A percentile compares a stretch with the other conserved stretches of the same genome.
Evolutionary conservation across 2,888 invertebrate species (phyloP).

Genomic region (Coelinius sp.): DNA sequence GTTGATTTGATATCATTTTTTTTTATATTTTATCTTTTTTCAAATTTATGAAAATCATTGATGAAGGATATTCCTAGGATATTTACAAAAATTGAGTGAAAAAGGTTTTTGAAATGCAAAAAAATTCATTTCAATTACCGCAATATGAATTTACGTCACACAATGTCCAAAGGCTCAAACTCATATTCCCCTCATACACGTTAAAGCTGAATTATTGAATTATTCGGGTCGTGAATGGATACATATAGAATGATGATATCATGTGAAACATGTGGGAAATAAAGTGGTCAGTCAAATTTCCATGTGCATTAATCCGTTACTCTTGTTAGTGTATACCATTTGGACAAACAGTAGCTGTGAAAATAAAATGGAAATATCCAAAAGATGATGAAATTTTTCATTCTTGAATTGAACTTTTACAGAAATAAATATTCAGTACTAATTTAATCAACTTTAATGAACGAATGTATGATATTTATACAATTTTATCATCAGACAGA

Average conservation of each 20-base stretch:
- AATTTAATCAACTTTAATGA: background rate
- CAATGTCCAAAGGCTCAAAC: slow-evolving; percentile 43
- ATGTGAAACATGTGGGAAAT: slow-evolving; percentile 35
- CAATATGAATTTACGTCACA: slow-evolving; percentile 34
- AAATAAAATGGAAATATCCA: background rate
- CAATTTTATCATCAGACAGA: slow-evolving; percentile 1
- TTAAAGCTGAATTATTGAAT: slow-evolving; percentile 53
- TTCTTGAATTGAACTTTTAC: background rate
- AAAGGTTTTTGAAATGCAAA: too few species aligned
- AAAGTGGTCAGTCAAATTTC: slow-evolving; percentile 9
- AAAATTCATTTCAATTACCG: slow-evolving; percentile 53
- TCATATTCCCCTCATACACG: slow-evolving; percentile 39
- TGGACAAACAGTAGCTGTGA: too few species aligned
- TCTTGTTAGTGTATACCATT: too few species aligned
- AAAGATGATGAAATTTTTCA: background rate
- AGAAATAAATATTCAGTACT: slow-evolving; percentile 48
- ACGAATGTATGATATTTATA: background rate
- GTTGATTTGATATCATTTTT: background rate
- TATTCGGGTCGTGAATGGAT: slow-evolving; percentile 48
- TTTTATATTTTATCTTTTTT: background rate
- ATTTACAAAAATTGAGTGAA: too few species aligned
- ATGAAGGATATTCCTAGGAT: too few species aligned
- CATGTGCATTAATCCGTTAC: background rate
- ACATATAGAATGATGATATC: slow-evolving; percentile 50
- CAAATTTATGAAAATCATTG: background rate